Conservation (phyloP, 2,888 invertebrate genomes). For the Cecidostiba fungosa region DNA sequence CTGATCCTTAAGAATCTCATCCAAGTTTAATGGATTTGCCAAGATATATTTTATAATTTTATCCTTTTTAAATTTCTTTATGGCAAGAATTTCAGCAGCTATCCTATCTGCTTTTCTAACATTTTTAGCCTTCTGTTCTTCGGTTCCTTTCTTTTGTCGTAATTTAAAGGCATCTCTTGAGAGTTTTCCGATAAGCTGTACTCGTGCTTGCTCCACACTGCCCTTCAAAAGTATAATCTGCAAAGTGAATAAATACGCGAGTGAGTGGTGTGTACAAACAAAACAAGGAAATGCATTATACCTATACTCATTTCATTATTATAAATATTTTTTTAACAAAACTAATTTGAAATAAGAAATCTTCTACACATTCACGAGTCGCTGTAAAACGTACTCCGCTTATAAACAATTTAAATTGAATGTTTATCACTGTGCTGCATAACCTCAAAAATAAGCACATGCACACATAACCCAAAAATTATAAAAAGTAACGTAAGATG, state of each 20-base stretch:
- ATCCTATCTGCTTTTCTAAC: constrained; percentile 72
- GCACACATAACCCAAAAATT: not conserved
- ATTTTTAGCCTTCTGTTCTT: constrained; percentile 72
- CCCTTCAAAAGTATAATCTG: constrained; percentile 75
- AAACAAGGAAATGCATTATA: not conserved
- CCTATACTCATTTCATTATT: not conserved
- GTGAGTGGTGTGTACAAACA: not conserved
- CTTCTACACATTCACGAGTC: not conserved
- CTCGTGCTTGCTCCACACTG: constrained; percentile 70
- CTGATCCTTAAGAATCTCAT: constrained; percentile 68
- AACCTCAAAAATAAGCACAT: constrained; percentile 35
- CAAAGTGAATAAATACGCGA: constrained; percentile 55
- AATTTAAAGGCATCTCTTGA: constrained; percentile 71
- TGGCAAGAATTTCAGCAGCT: constrained; percentile 69
- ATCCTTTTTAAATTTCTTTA: constrained; percentile 75
- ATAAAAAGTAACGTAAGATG: not conserved
- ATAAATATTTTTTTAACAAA: not conserved
- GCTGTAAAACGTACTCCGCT: not conserved
- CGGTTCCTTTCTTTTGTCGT: constrained; percentile 71
- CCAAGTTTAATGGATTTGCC: constrained; percentile 65
- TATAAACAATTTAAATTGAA: constrained; percentile 46
- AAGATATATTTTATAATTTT: constrained; percentile 74
- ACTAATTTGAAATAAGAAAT: not conserved
- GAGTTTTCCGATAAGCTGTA: constrained; percentile 71
- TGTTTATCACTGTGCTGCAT: constrained; percentile 27